Evolutionary conservation across 2,888 invertebrate species (phyloP), one percentile per base, ranked within the genome.

Genomic region (Willowsia nigromaculata): DNA sequence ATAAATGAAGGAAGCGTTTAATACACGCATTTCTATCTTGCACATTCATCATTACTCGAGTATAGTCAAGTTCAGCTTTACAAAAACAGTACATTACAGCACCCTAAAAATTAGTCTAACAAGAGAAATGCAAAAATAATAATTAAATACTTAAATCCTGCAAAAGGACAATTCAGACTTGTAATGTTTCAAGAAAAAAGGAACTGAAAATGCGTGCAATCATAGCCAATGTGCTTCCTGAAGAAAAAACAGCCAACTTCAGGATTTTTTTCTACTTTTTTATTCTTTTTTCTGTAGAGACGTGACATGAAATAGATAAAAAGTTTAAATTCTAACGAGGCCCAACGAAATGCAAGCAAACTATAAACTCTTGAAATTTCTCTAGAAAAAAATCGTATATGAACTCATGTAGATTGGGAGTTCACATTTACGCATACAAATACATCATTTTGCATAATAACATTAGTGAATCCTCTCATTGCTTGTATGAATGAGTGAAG

Each of bases 391-490:
- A 33, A 37, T 53, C 11, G 25, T 56, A 25, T 50, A 30, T 53
- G 47, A 80, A 30, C 25, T 59, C 62, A 56, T 25, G 59, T 27
- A 82, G 43, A 82, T 25, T 83, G 50, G 18, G 71, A 47, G 76
- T 85, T 80, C 80, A 80, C 86, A 86, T 86, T 80, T 86, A 53
- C 80, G 86, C 86, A 86, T 80, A 86, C 86, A 86, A 80, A 86
- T 86, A 86, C 80, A 86, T 87, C 80, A 86, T 65, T 86, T 86
- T 86, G 86, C 86, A 86, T 86, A 86, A 85, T 85, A 85, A 86
- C 40, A 80, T 80, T 40, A 50, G 50, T 22, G 37, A 53, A 86
- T 85, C 62, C 76, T 50, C 74, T 78, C 85, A 62, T 76, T 85
- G 53, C 83, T 71, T 68, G 15, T 9, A 71, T 7, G 40, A 71